These are phyloP conservation scores for Drosophila mimetica DNA, from an alignment of 2,888 invertebrate species.

Conservation along the genomic window DNA sequence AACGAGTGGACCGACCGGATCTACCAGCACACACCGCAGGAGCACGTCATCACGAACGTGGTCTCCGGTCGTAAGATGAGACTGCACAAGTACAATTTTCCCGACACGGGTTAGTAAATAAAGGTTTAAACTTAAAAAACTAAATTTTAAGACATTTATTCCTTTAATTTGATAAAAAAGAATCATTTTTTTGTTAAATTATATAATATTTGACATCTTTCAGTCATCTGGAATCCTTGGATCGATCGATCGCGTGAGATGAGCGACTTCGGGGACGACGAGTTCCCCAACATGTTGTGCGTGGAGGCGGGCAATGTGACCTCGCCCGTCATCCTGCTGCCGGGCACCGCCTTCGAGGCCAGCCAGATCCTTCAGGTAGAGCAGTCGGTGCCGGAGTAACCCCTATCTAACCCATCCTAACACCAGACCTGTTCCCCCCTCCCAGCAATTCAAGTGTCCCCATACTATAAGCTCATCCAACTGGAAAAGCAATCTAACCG, in stretches of 20 bases:
- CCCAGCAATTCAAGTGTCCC: conserved; percentile 66
- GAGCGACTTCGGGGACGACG: conserved; percentile 97
- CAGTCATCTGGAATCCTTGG: conserved; percentile 99
- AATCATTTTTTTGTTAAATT: too few species aligned
- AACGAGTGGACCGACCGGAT: conserved; percentile 97
- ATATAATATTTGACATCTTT: background rate
- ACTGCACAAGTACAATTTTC: conserved; percentile 97
- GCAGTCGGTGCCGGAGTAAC: conserved; percentile 17
- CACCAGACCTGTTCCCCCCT: conserved; percentile 13
- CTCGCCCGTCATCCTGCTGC: conserved; percentile 93
- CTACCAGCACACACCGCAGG: conserved; percentile 96
- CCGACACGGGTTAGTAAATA: conserved; percentile 90
- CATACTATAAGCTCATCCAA: conserved; percentile 21
- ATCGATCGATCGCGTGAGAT: conserved; percentile 96
- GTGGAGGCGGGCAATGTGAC: conserved; percentile 97
- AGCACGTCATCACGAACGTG: conserved; percentile 96
- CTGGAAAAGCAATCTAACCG: conserved; percentile 1
- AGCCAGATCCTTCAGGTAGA: conserved; percentile 93
- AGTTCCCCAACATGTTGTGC: conserved; percentile 98
- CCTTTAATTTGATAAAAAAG: too few species aligned
- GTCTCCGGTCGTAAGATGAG: conserved; percentile 96
- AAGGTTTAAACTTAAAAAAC: too few species aligned
- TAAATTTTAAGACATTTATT: too few species aligned
- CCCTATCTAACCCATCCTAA: conserved; percentile 19
- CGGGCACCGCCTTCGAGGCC: conserved; percentile 96